Evolutionary conservation across 2,113 vertebrate species (phyloP), one percentile per base, ranked within the genome.

Genomic region (Sinocyclocheilus anshuiensis): DNA sequence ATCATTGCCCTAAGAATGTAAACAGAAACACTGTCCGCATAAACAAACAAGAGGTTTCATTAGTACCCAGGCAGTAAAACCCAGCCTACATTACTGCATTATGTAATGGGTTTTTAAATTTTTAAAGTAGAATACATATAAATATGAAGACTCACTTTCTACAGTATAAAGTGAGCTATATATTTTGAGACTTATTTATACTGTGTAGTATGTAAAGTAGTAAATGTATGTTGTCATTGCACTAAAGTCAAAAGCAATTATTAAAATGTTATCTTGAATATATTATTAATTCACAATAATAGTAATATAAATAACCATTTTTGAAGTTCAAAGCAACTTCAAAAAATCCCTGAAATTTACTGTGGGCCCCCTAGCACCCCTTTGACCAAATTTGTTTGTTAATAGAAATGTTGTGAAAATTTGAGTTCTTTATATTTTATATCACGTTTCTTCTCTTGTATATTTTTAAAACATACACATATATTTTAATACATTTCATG

Each of bases 11-110:
- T 61, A 33, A 55, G 26, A 11, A 79, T 79, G 77, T 61, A 59
- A 39, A 39, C 55, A 61, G 71, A 42, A 74, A 74, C 71, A 74
- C 33, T 79, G 53, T 22, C 53, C 26, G 55, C 22, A 79, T 79
- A 61, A 61, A 79, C 77, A 79, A 79, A 79, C 20, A 79, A 74
- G 33, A n/a, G 5, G 1, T 61, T 79, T 79, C 53, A 79, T 79
- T 79, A 59, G 26, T n/a, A 11, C 3, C 33, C 12, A 61, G 55
- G 13, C 77, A 79, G 57, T 22, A 39, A 61, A 59, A 57, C 6
- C 20, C 29, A 2, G 20, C 29, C 29, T 57, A 3, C 26, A 74
- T 74, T 74, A 74, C 69, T 42, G 13, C 20, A 72, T 42, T 74
- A 74, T 42, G 11, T n/a, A 74, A 29, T 74, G 71, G 20, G 71